Conservation (phyloP, 2,888 invertebrate species). For the Xestia rhomboidea region DNA sequence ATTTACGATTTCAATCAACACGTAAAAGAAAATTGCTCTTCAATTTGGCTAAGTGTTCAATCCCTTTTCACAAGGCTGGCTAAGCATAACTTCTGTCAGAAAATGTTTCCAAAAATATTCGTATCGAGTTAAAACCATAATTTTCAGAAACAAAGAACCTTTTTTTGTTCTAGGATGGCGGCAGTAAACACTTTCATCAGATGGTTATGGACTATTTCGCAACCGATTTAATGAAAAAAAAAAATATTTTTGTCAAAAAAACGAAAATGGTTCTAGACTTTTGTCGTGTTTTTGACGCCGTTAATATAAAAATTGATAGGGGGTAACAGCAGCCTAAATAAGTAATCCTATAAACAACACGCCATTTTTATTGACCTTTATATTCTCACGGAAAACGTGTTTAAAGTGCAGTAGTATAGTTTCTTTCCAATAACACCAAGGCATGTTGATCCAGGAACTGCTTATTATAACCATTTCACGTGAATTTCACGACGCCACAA, state of each 20-base stretch:
- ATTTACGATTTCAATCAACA: conserved; percentile 7
- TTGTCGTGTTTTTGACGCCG: neutral
- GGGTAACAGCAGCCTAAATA: neutral
- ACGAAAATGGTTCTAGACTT: no score
- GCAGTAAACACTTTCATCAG: neutral
- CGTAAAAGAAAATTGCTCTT: conserved; percentile 19
- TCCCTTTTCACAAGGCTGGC: conserved; percentile 14
- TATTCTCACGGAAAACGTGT: neutral
- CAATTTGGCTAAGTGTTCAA: conserved; percentile 37
- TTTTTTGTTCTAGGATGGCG: neutral
- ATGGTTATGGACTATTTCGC: neutral
- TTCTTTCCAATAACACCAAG: conserved; percentile 19
- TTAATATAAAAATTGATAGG: neutral
- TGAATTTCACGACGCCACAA: conserved; percentile 12
- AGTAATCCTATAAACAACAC: neutral
- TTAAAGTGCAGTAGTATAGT: neutral
- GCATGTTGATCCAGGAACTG: conserved; percentile 18
- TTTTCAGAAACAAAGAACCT: conserved; percentile 33
- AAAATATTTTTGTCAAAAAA: no score
- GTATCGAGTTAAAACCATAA: neutral
- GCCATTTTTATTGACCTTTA: neutral
- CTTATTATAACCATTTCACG: conserved; percentile 8
- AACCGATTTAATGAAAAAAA: neutral
- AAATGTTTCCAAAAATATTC: conserved; percentile 8
- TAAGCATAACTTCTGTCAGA: conserved; percentile 11